A percentile compares a stretch with the other conserved stretches of the same genome.
These are phyloP conservation scores for Anthrax anthrax DNA, from an alignment of 2,888 invertebrate species.

Conservation along the genomic window DNA sequence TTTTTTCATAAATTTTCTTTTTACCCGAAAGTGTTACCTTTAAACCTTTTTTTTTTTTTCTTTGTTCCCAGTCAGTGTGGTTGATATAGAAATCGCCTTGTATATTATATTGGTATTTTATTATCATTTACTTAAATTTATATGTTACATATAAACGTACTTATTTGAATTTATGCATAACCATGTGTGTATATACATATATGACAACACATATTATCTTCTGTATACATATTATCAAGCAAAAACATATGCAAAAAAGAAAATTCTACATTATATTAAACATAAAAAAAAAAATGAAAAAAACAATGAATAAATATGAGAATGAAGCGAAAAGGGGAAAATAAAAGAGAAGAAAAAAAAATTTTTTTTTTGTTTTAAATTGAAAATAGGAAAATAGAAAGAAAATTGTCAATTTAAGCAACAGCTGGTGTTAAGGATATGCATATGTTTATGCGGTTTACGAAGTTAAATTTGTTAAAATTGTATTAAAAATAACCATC, in stretches of 20 bases:
- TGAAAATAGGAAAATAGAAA: constrained; percentile 13
- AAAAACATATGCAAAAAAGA: background rate
- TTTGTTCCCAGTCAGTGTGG: too few species aligned
- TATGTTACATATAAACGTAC: too few species aligned
- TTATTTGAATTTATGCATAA: too few species aligned
- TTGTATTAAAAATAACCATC: too few species aligned
- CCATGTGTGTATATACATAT: too few species aligned
- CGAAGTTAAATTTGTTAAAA: constrained; percentile 11
- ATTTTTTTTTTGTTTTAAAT: too few species aligned
- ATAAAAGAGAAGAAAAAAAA: constrained; percentile 4
- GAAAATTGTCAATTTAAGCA: constrained; percentile 18
- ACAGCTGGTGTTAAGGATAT: constrained; percentile 16
- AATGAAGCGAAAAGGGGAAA: constrained; percentile 6
- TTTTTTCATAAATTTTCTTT: too few species aligned
- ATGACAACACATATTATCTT: background rate
- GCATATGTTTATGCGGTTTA: constrained; percentile 12
- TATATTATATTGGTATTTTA: too few species aligned
- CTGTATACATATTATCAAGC: background rate
- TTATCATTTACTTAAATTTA: too few species aligned
- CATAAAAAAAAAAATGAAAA: constrained; percentile 2
- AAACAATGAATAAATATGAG: constrained; percentile 5
- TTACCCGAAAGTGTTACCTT: too few species aligned
- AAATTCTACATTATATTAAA: background rate
- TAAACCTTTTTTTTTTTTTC: too few species aligned
- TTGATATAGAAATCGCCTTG: too few species aligned